Percentiles rank a stretch among this genome's conserved stretches.
Evolutionary conservation across 2,888 invertebrate species (phyloP).

Genomic region (Scaeva pyrastri): DNA sequence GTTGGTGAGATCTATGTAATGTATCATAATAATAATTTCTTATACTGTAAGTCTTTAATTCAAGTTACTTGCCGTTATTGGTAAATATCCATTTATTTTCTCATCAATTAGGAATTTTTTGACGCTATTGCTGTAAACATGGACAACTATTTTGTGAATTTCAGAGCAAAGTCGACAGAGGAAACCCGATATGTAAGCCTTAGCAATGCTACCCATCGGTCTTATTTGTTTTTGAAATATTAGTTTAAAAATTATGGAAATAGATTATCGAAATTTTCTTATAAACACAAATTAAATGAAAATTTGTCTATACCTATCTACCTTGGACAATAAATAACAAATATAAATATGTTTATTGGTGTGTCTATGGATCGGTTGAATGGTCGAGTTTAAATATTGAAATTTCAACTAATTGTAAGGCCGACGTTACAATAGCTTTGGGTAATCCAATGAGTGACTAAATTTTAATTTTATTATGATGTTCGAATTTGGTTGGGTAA

Average conservation of each 20-base stretch:
- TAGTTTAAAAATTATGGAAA: background rate
- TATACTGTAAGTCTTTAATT: constrained; percentile 25
- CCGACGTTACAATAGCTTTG: too few species aligned
- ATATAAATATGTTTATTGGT: background rate
- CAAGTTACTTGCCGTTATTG: constrained; percentile 88
- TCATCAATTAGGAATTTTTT: constrained; percentile 90
- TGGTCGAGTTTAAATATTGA: background rate
- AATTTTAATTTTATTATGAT: too few species aligned
- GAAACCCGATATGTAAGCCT: constrained; percentile 92
- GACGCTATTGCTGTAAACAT: constrained; percentile 92
- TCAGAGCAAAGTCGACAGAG: constrained; percentile 94
- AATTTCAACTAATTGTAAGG: background rate
- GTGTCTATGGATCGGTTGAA: background rate
- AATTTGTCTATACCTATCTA: background rate
- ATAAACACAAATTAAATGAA: background rate
- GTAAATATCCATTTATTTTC: constrained; percentile 92
- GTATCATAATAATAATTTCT: background rate
- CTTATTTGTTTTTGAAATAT: too few species aligned
- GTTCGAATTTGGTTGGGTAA: too few species aligned
- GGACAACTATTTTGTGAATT: constrained; percentile 92
- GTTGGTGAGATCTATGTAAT: constrained; percentile 86
- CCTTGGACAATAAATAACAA: background rate
- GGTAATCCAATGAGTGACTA: too few species aligned
- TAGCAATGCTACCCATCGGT: constrained; percentile 91
- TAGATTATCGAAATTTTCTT: background rate